A percentile compares a stretch with the other conserved stretches of the same genome.
phyloP scores from a whole-genome alignment of 2,797 vertebrate genomes.

The Myiotriccus ornatus region DNA sequence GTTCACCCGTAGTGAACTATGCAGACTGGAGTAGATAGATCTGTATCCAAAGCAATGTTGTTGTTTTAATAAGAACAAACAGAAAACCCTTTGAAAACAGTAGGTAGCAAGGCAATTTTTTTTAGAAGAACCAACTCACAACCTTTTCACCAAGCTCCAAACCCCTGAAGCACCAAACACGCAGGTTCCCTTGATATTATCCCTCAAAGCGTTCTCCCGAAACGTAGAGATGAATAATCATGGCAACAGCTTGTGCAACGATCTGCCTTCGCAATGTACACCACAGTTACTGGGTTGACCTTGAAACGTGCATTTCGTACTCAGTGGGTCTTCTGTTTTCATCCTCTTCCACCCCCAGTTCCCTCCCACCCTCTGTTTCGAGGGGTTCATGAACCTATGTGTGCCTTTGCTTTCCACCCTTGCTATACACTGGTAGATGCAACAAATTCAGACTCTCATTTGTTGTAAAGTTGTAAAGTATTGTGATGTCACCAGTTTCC shows the following conservation, averaged over 20 bases:
- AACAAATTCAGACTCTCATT: constrained; percentile 80
- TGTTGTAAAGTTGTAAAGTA: constrained; percentile 95
- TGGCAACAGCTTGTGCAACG: background rate
- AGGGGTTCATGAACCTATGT: constrained; percentile 82
- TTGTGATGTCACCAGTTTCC: constrained; percentile 92
- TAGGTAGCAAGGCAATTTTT: constrained; percentile 23
- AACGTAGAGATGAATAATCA: constrained; percentile 11
- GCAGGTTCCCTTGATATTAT: background rate
- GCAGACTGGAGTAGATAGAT: constrained; percentile 54
- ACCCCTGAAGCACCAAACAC: background rate
- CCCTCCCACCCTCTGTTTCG: constrained; percentile 54
- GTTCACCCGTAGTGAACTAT: constrained; percentile 55
- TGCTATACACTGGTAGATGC: constrained; percentile 87
- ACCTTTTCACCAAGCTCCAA: constrained; percentile 10
- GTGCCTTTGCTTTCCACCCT: constrained; percentile 96
- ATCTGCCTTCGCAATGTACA: background rate
- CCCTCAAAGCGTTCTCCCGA: background rate
- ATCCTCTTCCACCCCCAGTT: background rate
- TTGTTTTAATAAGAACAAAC: constrained; percentile 33
- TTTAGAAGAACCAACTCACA: background rate
- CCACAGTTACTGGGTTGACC: background rate
- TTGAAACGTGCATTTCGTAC: constrained; percentile 37
- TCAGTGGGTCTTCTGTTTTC: constrained; percentile 42
- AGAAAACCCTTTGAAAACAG: constrained; percentile 48
- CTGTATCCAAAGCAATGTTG: constrained; percentile 56